Evolutionary conservation across 2,797 vertebrate species (phyloP).

Genomic region (Masticophis lateralis): DNA sequence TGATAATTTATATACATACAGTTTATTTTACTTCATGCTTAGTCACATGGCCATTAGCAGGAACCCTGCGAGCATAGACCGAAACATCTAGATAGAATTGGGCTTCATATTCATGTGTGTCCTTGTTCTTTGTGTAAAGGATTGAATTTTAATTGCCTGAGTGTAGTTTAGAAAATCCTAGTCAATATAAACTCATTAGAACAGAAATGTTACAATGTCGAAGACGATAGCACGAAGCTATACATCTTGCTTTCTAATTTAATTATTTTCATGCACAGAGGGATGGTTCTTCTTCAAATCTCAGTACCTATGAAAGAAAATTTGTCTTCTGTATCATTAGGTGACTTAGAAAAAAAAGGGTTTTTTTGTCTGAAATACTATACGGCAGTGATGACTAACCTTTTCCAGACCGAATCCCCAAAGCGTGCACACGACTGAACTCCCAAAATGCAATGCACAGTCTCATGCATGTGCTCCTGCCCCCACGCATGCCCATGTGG

Average conservation of each 20-base stretch:
- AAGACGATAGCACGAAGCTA: not conserved
- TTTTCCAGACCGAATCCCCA: no score
- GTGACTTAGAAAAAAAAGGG: not conserved
- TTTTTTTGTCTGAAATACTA: not conserved
- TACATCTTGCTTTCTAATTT: not conserved
- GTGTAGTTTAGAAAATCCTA: not conserved
- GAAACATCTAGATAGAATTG: not conserved
- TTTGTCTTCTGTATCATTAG: not conserved
- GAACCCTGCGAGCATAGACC: not conserved
- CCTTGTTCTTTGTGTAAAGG: not conserved
- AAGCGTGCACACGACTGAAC: no score
- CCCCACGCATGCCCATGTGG: no score
- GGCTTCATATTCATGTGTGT: not conserved
- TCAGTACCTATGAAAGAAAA: not conserved
- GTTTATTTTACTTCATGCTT: not conserved
- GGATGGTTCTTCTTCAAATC: not conserved
- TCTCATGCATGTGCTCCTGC: no score
- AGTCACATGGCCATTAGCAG: not conserved
- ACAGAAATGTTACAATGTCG: not conserved
- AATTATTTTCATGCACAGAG: not conserved
- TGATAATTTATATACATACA: not conserved
- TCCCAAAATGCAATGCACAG: no score
- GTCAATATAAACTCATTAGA: not conserved
- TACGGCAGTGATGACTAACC: no score
- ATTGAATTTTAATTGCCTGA: not conserved